Percentiles rank a stretch among this genome's conserved stretches.
Evolutionary conservation across 1,140 invertebrate species (phyloP).

Genomic region (Drosophila virilis): DNA sequence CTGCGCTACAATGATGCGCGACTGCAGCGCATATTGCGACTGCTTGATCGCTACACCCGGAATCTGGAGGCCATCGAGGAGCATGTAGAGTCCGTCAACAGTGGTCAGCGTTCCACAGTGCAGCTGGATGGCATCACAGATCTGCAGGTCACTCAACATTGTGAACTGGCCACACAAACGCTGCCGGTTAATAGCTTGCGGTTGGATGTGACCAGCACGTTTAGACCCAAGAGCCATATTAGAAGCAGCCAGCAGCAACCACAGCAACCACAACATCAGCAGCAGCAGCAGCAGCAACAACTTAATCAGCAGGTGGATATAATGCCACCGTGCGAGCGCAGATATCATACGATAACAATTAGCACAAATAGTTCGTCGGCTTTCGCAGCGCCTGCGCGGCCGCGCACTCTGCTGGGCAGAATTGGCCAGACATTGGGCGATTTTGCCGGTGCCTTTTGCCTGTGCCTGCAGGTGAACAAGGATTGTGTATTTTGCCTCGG

Average conservation of each 20-base stretch:
- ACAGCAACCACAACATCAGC: constrained; percentile 15
- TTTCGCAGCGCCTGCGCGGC: constrained; percentile 1
- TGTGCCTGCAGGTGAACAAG: constrained; percentile 78
- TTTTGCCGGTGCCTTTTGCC: constrained; percentile 64
- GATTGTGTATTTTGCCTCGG: constrained; percentile 80
- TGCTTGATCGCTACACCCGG: constrained; percentile 53
- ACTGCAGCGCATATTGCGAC: constrained; percentile 42
- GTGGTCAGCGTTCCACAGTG: not conserved
- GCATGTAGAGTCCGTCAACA: not conserved
- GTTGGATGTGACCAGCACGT: not conserved
- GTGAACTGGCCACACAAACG: constrained; percentile 59
- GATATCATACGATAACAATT: constrained; percentile 68
- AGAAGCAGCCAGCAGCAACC: not conserved
- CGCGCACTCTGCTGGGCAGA: constrained; percentile 13
- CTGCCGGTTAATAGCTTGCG: not conserved
- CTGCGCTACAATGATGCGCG: not conserved
- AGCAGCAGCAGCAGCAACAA: constrained; percentile 1
- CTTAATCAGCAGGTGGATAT: constrained; percentile 1
- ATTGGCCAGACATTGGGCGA: constrained; percentile 48
- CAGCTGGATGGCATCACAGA: not conserved
- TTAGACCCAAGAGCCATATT: not conserved
- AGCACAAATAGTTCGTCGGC: constrained; percentile 40
- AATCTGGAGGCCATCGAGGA: constrained; percentile 54
- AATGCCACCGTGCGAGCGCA: constrained; percentile 54
- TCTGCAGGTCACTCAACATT: constrained; percentile 13